Evolutionary conservation across 2,888 invertebrate genomes (phyloP).

Genomic region (Eupithecia subumbrata): DNA sequence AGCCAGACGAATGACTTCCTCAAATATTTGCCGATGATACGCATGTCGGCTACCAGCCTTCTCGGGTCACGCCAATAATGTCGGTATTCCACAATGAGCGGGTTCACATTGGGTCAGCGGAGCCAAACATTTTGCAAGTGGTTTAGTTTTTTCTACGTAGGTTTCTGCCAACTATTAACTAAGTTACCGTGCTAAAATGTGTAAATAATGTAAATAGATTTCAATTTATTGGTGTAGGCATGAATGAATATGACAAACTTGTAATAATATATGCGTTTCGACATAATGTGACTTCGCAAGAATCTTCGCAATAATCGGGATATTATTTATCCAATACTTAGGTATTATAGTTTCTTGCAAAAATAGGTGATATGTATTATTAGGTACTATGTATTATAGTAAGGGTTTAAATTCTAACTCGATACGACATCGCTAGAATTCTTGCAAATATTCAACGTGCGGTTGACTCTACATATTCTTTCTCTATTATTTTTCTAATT

Average conservation of each 20-base stretch:
- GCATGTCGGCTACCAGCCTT: conserved; percentile 14
- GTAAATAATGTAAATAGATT: not conserved
- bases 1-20: not conserved
- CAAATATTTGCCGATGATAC: conserved; percentile 25
- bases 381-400: too few species aligned
- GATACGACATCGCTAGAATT: not conserved
- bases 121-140: conserved; percentile 17
- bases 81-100: conserved; percentile 21
- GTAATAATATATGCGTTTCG: not conserved
- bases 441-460: too few species aligned
- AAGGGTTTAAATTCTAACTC: not conserved
- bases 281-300: not conserved
- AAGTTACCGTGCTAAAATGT: not conserved
- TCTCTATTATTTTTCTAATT: not conserved
- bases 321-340: not conserved
- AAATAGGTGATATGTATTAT: too few species aligned
- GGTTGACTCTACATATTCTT: not conserved
- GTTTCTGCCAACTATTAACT: not conserved
- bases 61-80: conserved; percentile 19
- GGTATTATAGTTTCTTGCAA: too few species aligned
- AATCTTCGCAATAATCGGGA: not conserved
- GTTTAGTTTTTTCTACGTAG: not conserved
- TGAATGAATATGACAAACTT: not conserved
- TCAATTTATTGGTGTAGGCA: not conserved
- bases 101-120: conserved; percentile 14